phyloP scores from a whole-genome alignment of 2,888 invertebrate genomes.

The Deilephila elpenor region DNA sequence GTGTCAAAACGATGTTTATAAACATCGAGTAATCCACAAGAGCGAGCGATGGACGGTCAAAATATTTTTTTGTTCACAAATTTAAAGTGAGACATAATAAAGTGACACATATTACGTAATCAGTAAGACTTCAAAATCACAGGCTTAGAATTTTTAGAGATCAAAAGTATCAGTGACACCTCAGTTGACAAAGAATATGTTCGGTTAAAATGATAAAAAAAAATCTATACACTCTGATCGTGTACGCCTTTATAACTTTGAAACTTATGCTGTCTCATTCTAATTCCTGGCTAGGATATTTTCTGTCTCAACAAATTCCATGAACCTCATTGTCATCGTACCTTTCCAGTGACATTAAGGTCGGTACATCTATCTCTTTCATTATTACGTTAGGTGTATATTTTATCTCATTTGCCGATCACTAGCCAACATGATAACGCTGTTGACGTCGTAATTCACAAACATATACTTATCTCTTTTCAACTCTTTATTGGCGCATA shows the following conservation, averaged over 20 bases:
- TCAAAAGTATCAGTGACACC: too few species aligned
- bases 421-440: not conserved
- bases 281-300: not conserved
- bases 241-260: too few species aligned
- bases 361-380: not conserved
- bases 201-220: too few species aligned
- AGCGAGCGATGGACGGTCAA: conserved; percentile 5
- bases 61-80: not conserved
- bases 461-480: not conserved
- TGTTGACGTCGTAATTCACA: not conserved
- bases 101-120: too few species aligned
- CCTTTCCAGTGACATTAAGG: not conserved
- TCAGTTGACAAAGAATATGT: too few species aligned
- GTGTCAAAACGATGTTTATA: not conserved
- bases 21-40: not conserved
- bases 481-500: not conserved
- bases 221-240: too few species aligned
- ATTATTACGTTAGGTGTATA: not conserved
- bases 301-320: too few species aligned
- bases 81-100: too few species aligned
- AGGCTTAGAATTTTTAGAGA: too few species aligned
- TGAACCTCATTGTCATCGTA: not conserved
- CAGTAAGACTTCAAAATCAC: too few species aligned
- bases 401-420: not conserved
- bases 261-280: too few species aligned